Evolutionary conservation across 1,140 invertebrate genomes (phyloP).

Genomic region (Pararge aegeria): DNA sequence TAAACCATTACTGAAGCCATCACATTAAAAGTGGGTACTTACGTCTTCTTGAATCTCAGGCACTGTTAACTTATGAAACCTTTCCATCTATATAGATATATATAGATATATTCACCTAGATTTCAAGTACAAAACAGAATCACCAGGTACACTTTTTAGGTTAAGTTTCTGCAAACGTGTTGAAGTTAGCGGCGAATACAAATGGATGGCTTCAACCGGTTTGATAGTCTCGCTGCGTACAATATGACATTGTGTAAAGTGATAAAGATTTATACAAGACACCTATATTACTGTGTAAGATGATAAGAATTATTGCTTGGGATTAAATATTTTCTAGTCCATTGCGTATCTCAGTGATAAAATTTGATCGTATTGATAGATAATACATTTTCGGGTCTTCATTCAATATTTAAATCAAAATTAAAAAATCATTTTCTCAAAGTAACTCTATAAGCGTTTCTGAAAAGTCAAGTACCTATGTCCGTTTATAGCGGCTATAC

Average conservation of each 20-base stretch:
- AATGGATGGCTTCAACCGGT: neutral
- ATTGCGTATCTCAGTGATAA: neutral
- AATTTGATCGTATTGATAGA: too few species aligned
- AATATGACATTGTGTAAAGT: neutral
- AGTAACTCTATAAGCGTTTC: too few species aligned
- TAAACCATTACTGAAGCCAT: too few species aligned
- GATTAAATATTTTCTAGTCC: neutral
- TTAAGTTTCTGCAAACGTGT: neutral
- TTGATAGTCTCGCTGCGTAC: neutral
- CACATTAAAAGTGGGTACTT: too few species aligned
- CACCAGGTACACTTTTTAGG: neutral
- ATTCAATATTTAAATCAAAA: too few species aligned
- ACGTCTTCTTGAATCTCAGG: conserved; percentile 39
- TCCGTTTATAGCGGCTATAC: too few species aligned
- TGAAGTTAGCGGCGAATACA: conserved; percentile 2
- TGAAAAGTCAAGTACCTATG: too few species aligned
- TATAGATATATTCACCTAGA: too few species aligned
- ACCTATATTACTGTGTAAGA: neutral
- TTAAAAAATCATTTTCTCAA: too few species aligned
- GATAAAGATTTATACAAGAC: neutral
- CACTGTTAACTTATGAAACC: conserved; percentile 40
- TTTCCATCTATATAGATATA: conserved; percentile 36
- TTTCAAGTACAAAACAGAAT: neutral
- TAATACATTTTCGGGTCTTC: too few species aligned
- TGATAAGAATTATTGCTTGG: neutral